Evolutionary conservation across 2,113 vertebrate species (phyloP).

Genomic region (Zapus hudsonius): DNA sequence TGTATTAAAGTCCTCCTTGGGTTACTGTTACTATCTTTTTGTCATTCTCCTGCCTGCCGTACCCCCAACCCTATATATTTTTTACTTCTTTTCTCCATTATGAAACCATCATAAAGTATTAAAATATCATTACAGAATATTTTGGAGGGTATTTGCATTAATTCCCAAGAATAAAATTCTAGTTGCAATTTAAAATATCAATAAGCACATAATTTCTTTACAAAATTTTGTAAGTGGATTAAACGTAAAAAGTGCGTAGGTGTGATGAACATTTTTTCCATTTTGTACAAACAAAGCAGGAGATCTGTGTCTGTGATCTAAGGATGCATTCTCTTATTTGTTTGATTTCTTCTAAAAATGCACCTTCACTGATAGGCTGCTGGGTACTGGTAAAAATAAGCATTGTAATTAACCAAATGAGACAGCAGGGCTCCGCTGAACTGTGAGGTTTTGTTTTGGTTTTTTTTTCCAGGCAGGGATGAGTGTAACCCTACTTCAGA

Average conservation of each 20-base stretch:
- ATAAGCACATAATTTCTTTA: constrained; percentile 43
- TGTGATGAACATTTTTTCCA: constrained; percentile 36
- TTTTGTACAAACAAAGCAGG: constrained; percentile 48
- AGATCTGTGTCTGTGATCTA: constrained; percentile 45
- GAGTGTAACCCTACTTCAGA: not conserved
- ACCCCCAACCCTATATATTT: not conserved
- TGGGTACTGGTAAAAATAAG: constrained; percentile 70
- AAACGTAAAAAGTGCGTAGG: not conserved
- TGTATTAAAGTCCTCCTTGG: not conserved
- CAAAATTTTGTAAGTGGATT: constrained; percentile 17
- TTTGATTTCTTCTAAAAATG: constrained; percentile 73
- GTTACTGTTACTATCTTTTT: not conserved
- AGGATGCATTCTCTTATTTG: constrained; percentile 59
- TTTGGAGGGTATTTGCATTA: not conserved
- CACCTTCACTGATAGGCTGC: constrained; percentile 5
- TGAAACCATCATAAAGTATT: not conserved
- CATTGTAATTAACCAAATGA: constrained; percentile 63
- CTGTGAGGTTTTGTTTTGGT: not conserved
- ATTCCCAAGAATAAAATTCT: constrained; percentile 23
- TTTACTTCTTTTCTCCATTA: not conserved
- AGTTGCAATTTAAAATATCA: not conserved
- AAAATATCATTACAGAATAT: constrained; percentile 28
- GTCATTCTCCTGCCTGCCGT: not conserved
- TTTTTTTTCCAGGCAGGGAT: constrained; percentile 15
- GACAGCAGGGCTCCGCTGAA: constrained; percentile 35